These are phyloP conservation scores for Eulemur rufifrons DNA, from an alignment of 2,113 vertebrate species.

Conservation along the genomic window DNA sequence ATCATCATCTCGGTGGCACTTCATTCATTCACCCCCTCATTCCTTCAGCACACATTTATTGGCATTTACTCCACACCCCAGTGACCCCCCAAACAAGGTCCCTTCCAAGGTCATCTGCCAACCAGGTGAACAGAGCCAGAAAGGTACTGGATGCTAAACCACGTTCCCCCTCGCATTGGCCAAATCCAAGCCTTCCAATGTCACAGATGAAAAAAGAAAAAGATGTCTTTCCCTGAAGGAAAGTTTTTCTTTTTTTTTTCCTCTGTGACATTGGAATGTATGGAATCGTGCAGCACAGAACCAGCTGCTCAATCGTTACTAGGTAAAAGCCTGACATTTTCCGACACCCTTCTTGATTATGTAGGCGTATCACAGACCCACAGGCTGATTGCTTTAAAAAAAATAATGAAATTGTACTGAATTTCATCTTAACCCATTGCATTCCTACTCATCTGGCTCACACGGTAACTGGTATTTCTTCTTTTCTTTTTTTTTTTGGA, in stretches of 20 bases:
- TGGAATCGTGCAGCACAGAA: neutral
- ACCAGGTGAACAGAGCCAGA: neutral
- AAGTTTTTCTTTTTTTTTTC: neutral
- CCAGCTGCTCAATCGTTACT: neutral
- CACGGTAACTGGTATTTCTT: neutral
- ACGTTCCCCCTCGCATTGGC: neutral
- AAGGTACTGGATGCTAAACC: neutral
- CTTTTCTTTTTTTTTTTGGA: neutral
- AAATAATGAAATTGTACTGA: neutral
- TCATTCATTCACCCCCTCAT: neutral
- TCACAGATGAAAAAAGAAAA: neutral
- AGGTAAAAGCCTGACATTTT: constrained; percentile 51
- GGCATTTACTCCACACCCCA: neutral
- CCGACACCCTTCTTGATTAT: constrained; percentile 55
- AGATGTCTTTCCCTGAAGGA: neutral
- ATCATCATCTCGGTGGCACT: too few species aligned
- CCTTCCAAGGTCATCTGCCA: neutral
- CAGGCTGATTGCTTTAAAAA: constrained; percentile 50
- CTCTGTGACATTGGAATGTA: neutral
- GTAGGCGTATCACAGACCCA: constrained; percentile 54
- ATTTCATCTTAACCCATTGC: constrained; percentile 12
- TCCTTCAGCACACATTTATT: neutral
- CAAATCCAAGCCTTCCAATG: neutral
- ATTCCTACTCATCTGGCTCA: neutral
- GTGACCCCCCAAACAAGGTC: neutral